phyloP scores from a whole-genome alignment of 2,888 invertebrate species.

The Ophioninae sp. region DNA sequence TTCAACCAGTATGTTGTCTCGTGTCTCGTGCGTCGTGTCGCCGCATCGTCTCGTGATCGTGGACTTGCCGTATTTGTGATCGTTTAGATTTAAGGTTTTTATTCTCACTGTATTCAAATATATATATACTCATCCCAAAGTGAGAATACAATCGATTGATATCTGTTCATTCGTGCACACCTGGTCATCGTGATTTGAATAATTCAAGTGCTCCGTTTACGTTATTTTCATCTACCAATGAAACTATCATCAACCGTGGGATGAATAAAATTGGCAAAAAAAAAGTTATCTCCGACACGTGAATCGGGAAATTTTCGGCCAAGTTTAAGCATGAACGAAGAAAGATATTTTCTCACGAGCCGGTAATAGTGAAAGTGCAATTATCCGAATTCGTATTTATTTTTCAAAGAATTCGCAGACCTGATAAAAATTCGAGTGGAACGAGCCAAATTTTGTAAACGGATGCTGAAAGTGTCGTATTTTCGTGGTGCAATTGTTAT shows the following conservation, averaged over 20 bases:
- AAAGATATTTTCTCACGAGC: neutral
- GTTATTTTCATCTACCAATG: neutral
- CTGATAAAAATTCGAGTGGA: constrained; percentile 26
- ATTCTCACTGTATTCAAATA: constrained; percentile 12
- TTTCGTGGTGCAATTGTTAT: neutral
- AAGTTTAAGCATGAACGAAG: neutral
- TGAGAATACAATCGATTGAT: neutral
- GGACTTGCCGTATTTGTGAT: constrained; percentile 76
- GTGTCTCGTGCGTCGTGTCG: constrained; percentile 77
- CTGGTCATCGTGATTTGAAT: neutral
- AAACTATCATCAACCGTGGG: neutral
- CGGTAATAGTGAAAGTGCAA: neutral
- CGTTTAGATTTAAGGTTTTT: constrained; percentile 71
- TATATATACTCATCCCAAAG: neutral
- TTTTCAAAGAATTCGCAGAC: neutral
- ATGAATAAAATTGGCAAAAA: neutral
- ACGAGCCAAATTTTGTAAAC: neutral
- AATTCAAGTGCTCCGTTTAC: neutral
- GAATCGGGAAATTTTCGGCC: neutral
- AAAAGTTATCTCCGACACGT: neutral
- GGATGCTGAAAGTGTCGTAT: neutral
- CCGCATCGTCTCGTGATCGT: constrained; percentile 74
- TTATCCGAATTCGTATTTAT: neutral
- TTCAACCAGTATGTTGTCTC: constrained; percentile 79
- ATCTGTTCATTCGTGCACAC: neutral